A percentile compares a stretch with the other conserved stretches of the same genome.
These are phyloP conservation scores for Hydrophis major DNA, from an alignment of 2,797 vertebrate genomes.

Conservation along the genomic window DNA sequence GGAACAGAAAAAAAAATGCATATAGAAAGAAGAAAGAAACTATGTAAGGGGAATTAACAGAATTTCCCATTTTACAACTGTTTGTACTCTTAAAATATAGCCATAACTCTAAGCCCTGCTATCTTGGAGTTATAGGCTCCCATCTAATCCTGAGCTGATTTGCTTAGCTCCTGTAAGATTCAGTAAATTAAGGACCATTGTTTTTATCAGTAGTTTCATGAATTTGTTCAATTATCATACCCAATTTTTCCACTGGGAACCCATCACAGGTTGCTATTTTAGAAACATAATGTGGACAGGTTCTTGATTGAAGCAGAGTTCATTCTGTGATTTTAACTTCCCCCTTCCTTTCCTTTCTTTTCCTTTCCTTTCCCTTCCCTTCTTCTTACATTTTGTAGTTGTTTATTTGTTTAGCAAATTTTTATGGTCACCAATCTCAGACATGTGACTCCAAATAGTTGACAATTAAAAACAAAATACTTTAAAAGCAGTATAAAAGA, in stretches of 20 bases:
- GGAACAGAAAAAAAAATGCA: background rate
- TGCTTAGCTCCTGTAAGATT: background rate
- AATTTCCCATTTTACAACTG: background rate
- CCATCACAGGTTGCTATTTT: background rate
- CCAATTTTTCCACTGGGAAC: background rate
- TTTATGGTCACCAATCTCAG: background rate
- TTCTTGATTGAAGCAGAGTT: background rate
- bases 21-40: background rate
- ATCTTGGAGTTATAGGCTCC: background rate
- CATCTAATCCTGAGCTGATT: background rate
- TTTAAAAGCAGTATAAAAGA: background rate
- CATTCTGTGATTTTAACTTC: background rate
- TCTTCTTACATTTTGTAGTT: background rate
- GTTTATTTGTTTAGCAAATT: background rate
- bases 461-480: background rate
- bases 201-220: slow-evolving; percentile 13
- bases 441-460: background rate
- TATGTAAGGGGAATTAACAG: too few species aligned
- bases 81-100: background rate
- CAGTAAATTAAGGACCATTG: background rate
- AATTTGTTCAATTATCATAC: background rate
- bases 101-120: background rate
- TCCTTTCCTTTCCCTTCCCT: too few species aligned
- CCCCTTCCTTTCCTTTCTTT: background rate
- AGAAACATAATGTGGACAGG: background rate